Percentiles rank a stretch among this genome's conserved stretches.
Conservation (phyloP, 2,797 vertebrate genomes). For the Gila robusta region DNA sequence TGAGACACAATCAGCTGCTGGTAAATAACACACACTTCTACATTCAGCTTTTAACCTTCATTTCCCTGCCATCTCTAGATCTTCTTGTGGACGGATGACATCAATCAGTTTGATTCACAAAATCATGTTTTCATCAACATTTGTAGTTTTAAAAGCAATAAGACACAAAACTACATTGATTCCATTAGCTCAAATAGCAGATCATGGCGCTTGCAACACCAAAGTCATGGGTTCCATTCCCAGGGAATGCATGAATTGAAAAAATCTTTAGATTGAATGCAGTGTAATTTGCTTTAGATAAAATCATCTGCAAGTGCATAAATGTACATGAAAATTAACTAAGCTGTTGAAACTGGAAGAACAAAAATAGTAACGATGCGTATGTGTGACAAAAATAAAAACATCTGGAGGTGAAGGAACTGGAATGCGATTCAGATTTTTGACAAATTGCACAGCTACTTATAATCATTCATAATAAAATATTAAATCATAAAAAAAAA, state of each 20-base stretch:
- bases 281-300: background rate
- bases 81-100: background rate
- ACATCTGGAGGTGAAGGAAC: too few species aligned
- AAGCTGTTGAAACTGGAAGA: background rate
- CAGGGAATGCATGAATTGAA: background rate
- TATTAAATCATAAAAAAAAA: too few species aligned
- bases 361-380: too few species aligned
- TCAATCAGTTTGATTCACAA: too few species aligned
- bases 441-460: too few species aligned
- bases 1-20: too few species aligned
- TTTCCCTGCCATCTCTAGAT: background rate
- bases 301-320: background rate
- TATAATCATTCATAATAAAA: too few species aligned
- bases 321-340: too few species aligned
- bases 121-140: background rate
- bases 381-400: too few species aligned
- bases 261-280: background rate
- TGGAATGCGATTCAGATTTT: too few species aligned
- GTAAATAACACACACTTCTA: background rate
- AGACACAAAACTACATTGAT: background rate
- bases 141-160: background rate
- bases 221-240: background rate
- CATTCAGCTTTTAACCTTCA: background rate
- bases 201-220: background rate
- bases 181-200: background rate